Conservation (phyloP, 1,140 invertebrate species). For the Tetragonula clypearis region DNA sequence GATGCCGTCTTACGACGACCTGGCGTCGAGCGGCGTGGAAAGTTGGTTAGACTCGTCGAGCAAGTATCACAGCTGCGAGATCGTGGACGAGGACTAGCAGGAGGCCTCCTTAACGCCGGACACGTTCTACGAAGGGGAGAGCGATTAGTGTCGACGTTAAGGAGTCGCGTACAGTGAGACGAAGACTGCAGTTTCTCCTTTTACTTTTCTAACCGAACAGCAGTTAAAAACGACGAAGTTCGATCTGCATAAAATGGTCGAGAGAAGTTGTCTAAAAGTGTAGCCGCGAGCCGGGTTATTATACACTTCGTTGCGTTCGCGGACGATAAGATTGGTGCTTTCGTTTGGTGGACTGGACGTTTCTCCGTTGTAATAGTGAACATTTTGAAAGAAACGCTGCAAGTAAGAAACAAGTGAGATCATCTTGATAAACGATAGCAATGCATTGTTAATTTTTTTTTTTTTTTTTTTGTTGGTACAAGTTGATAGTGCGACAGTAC, state of each 20-base stretch:
- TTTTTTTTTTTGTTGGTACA: neutral
- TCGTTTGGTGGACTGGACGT: neutral
- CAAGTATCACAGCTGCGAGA: constrained; percentile 88
- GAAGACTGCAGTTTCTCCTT: constrained; percentile 12
- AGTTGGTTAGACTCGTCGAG: constrained; percentile 88
- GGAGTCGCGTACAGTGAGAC: neutral
- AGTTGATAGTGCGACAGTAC: neutral
- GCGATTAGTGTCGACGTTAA: constrained; percentile 38
- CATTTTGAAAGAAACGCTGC: no score
- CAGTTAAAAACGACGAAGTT: neutral
- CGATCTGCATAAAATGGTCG: neutral
- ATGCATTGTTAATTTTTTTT: neutral
- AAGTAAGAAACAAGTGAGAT: neutral
- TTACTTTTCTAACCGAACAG: neutral
- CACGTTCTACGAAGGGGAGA: constrained; percentile 36
- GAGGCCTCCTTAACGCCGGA: constrained; percentile 53
- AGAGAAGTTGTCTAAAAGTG: neutral
- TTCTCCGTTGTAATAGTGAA: neutral
- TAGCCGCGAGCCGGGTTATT: neutral
- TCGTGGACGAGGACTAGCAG: constrained; percentile 84
- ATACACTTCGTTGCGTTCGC: neutral
- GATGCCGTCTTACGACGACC: constrained; percentile 85
- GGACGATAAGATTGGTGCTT: neutral
- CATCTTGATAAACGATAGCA: neutral
- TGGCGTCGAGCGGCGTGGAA: constrained; percentile 85